phyloP scores from a whole-genome alignment of 2,888 invertebrate genomes.

The Altica lythri region DNA sequence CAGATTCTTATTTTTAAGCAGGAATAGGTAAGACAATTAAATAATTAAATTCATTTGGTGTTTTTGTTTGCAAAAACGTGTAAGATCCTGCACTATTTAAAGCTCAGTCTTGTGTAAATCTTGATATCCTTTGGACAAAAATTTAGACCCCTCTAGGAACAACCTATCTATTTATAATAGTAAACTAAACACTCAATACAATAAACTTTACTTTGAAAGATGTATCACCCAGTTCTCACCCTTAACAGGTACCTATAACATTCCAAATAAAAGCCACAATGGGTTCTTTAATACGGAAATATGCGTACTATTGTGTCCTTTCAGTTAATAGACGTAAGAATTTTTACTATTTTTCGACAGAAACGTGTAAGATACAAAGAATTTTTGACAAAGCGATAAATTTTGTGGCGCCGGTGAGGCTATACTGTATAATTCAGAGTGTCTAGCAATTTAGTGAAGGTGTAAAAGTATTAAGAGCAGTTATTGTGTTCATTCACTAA shows the following conservation, averaged over 20 bases:
- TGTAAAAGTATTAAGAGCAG: no score
- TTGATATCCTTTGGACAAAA: neutral
- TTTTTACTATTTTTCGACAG: conserved; percentile 20
- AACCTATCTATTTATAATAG: no score
- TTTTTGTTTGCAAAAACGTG: no score
- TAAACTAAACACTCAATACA: neutral
- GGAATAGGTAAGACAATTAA: no score
- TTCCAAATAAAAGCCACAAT: conserved; percentile 14
- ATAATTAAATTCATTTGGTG: no score
- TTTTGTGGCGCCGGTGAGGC: conserved; percentile 19
- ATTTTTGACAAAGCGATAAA: conserved; percentile 21
- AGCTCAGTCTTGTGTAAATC: no score
- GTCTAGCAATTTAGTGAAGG: conserved; percentile 15
- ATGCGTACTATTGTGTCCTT: conserved; percentile 17
- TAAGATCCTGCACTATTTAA: no score
- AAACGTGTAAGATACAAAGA: conserved; percentile 22
- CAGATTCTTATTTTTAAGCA: no score
- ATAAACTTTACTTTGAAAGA: neutral
- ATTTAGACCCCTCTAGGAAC: no score
- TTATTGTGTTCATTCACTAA: no score
- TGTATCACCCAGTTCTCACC: neutral
- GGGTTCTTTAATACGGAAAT: conserved; percentile 18
- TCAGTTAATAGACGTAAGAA: conserved; percentile 4
- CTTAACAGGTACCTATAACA: conserved; percentile 13
- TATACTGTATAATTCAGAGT: neutral